These are phyloP conservation scores for Sciurus vulgaris DNA, from an alignment of 2,797 vertebrate species.

Conservation along the genomic window DNA sequence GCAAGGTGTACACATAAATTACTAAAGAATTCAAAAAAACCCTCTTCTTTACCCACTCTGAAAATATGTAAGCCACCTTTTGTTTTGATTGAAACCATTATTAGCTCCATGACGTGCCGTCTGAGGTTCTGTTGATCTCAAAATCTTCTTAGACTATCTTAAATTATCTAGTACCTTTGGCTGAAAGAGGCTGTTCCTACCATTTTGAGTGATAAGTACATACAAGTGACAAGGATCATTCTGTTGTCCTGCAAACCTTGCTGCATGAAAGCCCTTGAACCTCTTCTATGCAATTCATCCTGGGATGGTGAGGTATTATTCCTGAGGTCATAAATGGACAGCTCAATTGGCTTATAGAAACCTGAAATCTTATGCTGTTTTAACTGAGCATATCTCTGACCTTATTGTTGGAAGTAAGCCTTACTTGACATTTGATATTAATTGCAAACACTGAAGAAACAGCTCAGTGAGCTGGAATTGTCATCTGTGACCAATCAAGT, in stretches of 20 bases:
- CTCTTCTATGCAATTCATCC: not conserved
- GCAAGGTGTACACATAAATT: not conserved
- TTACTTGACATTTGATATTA: slow-evolving; percentile 62
- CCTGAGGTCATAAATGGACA: not conserved
- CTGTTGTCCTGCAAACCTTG: not conserved
- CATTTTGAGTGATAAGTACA: not conserved
- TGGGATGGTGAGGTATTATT: not conserved
- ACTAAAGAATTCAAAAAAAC: not conserved
- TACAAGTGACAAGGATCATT: not conserved
- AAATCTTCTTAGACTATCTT: not conserved
- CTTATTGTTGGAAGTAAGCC: slow-evolving; percentile 33
- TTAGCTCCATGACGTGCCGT: not conserved
- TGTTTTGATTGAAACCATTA: not conserved
- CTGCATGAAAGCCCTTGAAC: not conserved
- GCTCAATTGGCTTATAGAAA: not conserved
- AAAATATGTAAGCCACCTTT: not conserved
- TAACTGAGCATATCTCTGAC: not conserved
- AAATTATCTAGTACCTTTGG: not conserved
- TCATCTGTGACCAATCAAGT: slow-evolving; percentile 53
- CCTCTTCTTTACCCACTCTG: not conserved
- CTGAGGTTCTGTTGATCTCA: not conserved
- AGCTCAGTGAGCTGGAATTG: slow-evolving; percentile 10
- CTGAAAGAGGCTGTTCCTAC: not conserved
- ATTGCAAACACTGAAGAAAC: slow-evolving; percentile 38
- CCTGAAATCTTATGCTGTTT: slow-evolving; percentile 26